These are phyloP conservation scores for Ceramica pisi DNA, from an alignment of 2,888 invertebrate genomes.

Conservation along the genomic window DNA sequence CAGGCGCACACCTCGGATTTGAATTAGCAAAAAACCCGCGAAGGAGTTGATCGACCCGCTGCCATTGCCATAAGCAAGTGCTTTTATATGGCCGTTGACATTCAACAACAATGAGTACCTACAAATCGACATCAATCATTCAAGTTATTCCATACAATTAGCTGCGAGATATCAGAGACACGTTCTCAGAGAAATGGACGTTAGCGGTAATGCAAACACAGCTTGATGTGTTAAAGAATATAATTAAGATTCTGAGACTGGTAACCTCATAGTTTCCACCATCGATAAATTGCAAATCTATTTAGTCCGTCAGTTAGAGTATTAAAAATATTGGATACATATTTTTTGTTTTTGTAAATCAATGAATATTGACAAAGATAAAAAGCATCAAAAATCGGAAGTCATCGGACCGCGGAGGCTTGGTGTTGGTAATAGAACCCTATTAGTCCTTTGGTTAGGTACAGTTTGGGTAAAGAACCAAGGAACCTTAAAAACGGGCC, in stretches of 20 bases:
- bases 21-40: constrained; percentile 73
- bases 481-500: no score
- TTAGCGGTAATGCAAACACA: constrained; percentile 26
- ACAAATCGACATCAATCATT: constrained; percentile 52
- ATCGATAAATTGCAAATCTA: no score
- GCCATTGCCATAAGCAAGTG: constrained; percentile 54
- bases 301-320: no score
- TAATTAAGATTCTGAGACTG: constrained; percentile 27
- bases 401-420: no score
- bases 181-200: constrained; percentile 34
- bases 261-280: no score
- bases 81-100: constrained; percentile 69
- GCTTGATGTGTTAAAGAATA: constrained; percentile 24
- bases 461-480: no score
- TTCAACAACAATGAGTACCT: constrained; percentile 64
- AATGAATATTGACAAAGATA: no score
- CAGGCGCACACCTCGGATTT: constrained; percentile 66
- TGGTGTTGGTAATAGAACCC: no score
- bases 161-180: constrained; percentile 43
- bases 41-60: constrained; percentile 72
- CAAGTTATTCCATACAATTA: constrained; percentile 51
- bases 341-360: no score
- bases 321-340: no score
- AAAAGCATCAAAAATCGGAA: no score
- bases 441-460: no score